Percentiles rank a stretch among this genome's conserved stretches.
phyloP scores from a whole-genome alignment of 1,140 invertebrate species.

The Watersipora subatra region DNA sequence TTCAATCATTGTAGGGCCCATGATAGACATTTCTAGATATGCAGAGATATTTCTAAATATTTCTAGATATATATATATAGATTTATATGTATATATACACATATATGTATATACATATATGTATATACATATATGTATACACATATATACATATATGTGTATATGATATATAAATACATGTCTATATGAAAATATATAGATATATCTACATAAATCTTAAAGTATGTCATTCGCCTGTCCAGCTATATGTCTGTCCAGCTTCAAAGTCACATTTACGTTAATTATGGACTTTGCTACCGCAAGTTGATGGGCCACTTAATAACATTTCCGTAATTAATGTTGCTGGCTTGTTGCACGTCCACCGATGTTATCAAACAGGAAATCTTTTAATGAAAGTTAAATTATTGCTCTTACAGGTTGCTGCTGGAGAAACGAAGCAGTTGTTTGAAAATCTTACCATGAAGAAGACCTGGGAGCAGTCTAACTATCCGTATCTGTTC shows the following conservation, averaged over 20 bases:
- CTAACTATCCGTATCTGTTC: constrained; percentile 29
- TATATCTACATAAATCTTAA: too few species aligned
- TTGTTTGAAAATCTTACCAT: constrained; percentile 6
- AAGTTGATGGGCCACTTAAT: background rate
- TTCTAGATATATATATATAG: background rate
- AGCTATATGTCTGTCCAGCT: too few species aligned
- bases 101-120: background rate
- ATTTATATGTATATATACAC: background rate
- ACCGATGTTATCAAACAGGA: too few species aligned
- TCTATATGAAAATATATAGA: too few species aligned
- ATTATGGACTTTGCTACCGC: background rate
- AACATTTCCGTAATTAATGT: background rate
- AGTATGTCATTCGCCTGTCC: too few species aligned
- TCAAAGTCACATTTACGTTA: too few species aligned
- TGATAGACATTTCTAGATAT: too few species aligned
- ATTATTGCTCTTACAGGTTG: background rate
- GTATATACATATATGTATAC: background rate
- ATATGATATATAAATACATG: background rate
- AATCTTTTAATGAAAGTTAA: background rate
- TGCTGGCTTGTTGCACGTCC: background rate
- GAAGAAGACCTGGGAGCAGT: background rate
- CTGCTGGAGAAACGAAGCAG: background rate
- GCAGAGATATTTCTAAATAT: background rate
- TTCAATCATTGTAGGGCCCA: too few species aligned
- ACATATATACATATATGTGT: background rate